Percentiles rank a stretch among this genome's conserved stretches.
Evolutionary conservation across 2,888 invertebrate species (phyloP).

Genomic region (Endomychus coccineus): DNA sequence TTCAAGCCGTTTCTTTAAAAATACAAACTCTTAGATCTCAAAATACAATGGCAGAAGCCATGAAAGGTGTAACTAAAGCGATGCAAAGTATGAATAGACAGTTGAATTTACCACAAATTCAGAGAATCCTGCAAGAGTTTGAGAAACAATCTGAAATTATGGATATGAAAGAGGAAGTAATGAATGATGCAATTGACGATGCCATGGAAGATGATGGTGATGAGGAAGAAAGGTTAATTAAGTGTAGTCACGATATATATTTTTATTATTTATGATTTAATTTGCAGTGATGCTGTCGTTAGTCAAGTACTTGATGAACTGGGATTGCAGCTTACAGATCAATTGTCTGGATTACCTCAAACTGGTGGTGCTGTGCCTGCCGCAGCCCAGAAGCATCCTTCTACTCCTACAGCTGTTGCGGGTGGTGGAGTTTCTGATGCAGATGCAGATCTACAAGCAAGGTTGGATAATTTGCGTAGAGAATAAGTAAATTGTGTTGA

Average conservation of each 20-base stretch:
- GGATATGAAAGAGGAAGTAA: constrained; percentile 99
- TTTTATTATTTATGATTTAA: constrained; percentile 2
- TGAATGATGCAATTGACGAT: constrained; percentile 99
- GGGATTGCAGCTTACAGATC: constrained; percentile 90
- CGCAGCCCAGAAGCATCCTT: constrained; percentile 55
- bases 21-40: constrained; percentile 96
- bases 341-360: constrained; percentile 80
- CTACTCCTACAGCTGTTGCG: constrained; percentile 48
- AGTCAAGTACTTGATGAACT: constrained; percentile 95
- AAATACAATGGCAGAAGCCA: constrained; percentile 98
- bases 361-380: constrained; percentile 53
- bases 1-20: constrained; percentile 95
- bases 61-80: constrained; percentile 97
- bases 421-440: constrained; percentile 63
- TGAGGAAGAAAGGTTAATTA: constrained; percentile 82
- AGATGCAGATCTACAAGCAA: constrained; percentile 94
- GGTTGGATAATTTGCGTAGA: constrained; percentile 87
- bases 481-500: constrained; percentile 50
- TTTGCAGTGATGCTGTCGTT: constrained; percentile 81
- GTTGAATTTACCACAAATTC: constrained; percentile 97
- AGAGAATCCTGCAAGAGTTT: constrained; percentile 94
- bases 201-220: constrained; percentile 98
- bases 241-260: constrained; percentile 2
- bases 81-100: constrained; percentile 98
- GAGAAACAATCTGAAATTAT: constrained; percentile 99